Percentiles rank a stretch among this genome's conserved stretches.
Evolutionary conservation across 2,113 vertebrate genomes (phyloP).

Genomic region (Crotalus tigris): DNA sequence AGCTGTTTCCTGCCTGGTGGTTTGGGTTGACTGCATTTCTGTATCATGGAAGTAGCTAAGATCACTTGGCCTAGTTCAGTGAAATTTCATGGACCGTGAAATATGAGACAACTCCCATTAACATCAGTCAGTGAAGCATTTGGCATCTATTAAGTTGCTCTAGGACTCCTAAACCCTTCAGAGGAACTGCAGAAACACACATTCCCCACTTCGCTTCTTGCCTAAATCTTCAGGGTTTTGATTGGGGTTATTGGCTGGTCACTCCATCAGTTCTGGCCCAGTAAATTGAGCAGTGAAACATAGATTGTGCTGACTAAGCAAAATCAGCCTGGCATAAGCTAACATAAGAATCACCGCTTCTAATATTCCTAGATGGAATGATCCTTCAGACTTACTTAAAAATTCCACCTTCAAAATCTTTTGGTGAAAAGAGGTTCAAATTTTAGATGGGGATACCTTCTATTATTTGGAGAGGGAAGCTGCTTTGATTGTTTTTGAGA

Average conservation of each 20-base stretch:
- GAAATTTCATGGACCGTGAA: slow-evolving; percentile 12
- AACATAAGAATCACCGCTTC: not conserved
- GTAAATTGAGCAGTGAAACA: not conserved
- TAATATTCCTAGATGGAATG: not conserved
- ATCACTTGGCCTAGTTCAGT: not conserved
- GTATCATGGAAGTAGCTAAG: not conserved
- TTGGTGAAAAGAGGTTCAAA: not conserved
- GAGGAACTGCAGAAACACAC: not conserved
- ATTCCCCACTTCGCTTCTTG: not conserved
- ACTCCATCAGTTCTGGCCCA: slow-evolving; percentile 8
- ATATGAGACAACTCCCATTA: slow-evolving; percentile 20
- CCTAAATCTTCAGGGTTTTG: not conserved
- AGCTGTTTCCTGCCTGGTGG: not conserved
- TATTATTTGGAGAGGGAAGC: not conserved
- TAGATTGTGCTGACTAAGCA: not conserved
- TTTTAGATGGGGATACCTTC: too few species aligned
- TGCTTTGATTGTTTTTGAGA: not conserved
- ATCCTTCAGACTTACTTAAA: not conserved
- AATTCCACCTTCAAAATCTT: not conserved
- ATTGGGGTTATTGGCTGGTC: not conserved
- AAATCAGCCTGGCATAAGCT: too few species aligned
- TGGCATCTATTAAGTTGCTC: not conserved
- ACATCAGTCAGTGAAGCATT: slow-evolving; percentile 28
- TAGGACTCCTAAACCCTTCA: not conserved
- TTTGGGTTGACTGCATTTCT: slow-evolving; percentile 18